Evolutionary conservation across 2,797 vertebrate species (phyloP), one percentile per base, ranked within the genome.

Genomic region (Miichthys miiuy): DNA sequence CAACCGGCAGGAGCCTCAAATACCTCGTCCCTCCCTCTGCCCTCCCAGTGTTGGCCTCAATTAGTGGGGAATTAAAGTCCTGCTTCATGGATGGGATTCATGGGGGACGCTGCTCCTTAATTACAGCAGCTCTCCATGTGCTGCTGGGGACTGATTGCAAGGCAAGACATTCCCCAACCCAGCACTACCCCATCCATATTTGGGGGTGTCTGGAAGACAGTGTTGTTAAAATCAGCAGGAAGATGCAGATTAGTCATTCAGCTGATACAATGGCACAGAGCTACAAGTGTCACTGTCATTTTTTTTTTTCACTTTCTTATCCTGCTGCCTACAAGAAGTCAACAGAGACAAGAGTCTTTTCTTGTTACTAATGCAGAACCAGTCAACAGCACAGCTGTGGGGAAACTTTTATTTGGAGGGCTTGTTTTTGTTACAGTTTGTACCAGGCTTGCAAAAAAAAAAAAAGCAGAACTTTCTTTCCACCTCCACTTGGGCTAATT

Each of bases 41-140:
- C 80, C 83, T 85, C 85, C 83, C 89, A 30, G 54, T 57, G 74
- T 89, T 93, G 88, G 88, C 91, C 92, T 93, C 91, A 94, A 94
- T 95, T 95, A 95, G 90, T 58, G 77, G 68, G 86, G 93, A 94
- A 94, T 95, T 94, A 93, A 91, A 94, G 92, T 93, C 92, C 91
- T 88, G 80, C 88, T 91, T 90, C 88, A 75, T 27, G 84, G 82
- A 89, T 81, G 74, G 82, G 87, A 92, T 92, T 90, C 91, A 86
- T 84, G 77, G 82, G 90, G 89, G 89, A 88, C 34, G 58, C 54
- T 62, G 86, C 84, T 92, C 80, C 92, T 93, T 94, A 93, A 95
- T 95, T 95, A 94, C 91, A 89, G 85, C 83, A 80, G 84, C 82
- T 83, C 86, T 85, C 83, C 72, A 79, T 67, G 88, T 93, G 91